Conservation (phyloP, 2,113 vertebrate genomes). For the Macaca fascicularis region DNA sequence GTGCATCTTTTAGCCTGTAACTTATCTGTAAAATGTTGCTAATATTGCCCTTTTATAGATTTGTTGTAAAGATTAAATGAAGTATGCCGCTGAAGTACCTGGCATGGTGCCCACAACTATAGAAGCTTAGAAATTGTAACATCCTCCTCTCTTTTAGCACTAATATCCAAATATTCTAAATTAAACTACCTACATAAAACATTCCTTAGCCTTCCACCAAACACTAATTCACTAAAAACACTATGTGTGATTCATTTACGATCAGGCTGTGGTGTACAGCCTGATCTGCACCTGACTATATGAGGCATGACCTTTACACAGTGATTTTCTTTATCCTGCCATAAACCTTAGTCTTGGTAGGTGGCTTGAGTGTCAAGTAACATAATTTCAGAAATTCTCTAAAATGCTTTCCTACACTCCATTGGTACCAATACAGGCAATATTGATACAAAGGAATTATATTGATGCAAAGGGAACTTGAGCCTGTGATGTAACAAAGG, state of each 20-base stretch:
- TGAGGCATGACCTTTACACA: background rate
- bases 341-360: background rate
- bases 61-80: conserved; percentile 13
- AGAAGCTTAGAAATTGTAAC: conserved; percentile 32
- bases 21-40: background rate
- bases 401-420: background rate
- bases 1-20: background rate
- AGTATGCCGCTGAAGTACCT: background rate
- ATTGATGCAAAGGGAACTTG: background rate
- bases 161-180: background rate
- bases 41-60: conserved; percentile 35
- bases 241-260: background rate
- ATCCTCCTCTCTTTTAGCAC: background rate
- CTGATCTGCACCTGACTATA: background rate
- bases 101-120: background rate
- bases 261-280: background rate
- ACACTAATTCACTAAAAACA: conserved; percentile 30
- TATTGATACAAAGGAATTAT: too few relatives aligned
- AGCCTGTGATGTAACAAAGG: background rate
- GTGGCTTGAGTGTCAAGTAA: background rate
- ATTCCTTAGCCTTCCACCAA: conserved; percentile 5
- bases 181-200: background rate
- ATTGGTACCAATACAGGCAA: background rate
- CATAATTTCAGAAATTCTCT: background rate
- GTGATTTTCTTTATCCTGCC: background rate